Percentiles rank a stretch among this genome's conserved stretches.
These are phyloP conservation scores for Polyodon spathula DNA, from an alignment of 2,113 vertebrate genomes.

Conservation along the genomic window DNA sequence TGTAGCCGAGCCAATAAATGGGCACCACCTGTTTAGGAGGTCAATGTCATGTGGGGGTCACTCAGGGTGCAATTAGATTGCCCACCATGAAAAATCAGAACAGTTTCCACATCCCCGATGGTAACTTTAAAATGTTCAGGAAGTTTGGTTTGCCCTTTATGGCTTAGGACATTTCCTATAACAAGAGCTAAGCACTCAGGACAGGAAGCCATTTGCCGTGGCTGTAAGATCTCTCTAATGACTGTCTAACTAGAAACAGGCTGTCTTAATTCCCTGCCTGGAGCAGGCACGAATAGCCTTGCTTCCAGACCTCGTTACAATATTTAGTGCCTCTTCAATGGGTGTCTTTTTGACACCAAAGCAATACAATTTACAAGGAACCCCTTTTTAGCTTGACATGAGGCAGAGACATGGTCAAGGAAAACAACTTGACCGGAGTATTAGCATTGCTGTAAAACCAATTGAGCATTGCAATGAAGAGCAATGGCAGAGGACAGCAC, in stretches of 20 bases:
- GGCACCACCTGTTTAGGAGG: conserved; percentile 64
- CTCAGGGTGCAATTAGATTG: too few species aligned
- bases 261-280: conserved; percentile 81
- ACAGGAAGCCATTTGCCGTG: conserved; percentile 93
- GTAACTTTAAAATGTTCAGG: conserved; percentile 84
- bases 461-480: conserved; percentile 32
- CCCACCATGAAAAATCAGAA: conserved; percentile 42
- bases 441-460: conserved; percentile 57
- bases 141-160: conserved; percentile 80
- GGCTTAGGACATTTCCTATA: conserved; percentile 80
- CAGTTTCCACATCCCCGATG: conserved; percentile 53
- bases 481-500: conserved; percentile 36
- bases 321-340: conserved; percentile 87
- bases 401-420: conserved; percentile 59
- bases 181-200: conserved; percentile 87
- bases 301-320: conserved; percentile 84
- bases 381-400: conserved; percentile 58
- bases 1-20: conserved; percentile 45
- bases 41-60: conserved; percentile 54
- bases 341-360: conserved; percentile 85
- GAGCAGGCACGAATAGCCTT: conserved; percentile 78
- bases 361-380: conserved; percentile 86
- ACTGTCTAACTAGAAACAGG: conserved; percentile 97
- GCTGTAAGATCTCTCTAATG: conserved; percentile 98
- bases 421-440: conserved; percentile 42